A percentile compares a stretch with the other conserved stretches of the same genome.
These are phyloP conservation scores for Microplitis mediator DNA, from an alignment of 1,140 invertebrate genomes.

Conservation along the genomic window DNA sequence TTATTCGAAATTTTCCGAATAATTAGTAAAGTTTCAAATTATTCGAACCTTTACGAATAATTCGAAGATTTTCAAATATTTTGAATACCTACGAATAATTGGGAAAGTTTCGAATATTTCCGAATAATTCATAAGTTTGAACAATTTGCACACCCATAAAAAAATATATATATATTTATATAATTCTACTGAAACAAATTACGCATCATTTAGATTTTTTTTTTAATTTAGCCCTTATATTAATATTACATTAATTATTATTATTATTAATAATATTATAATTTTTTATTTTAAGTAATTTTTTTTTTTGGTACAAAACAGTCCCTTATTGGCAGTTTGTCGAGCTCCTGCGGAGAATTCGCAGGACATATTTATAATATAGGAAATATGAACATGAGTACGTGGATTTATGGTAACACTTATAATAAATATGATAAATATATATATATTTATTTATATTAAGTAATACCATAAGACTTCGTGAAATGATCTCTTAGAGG, in stretches of 20 bases:
- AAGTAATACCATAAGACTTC: conserved; percentile 14
- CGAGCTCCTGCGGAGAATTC: conserved; percentile 50
- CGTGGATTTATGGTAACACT: conserved; percentile 20
- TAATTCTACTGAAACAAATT: too few species aligned
- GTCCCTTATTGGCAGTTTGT: conserved; percentile 50
- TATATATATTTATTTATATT: too few species aligned
- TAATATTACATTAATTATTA: neutral
- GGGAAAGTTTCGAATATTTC: too few species aligned
- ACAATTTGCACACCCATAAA: too few species aligned
- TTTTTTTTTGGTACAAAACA: conserved; percentile 29
- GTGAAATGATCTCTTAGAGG: conserved; percentile 36
- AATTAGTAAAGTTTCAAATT: too few species aligned
- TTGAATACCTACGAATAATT: too few species aligned
- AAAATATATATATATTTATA: too few species aligned
- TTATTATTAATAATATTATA: conserved; percentile 10
- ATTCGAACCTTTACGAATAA: too few species aligned
- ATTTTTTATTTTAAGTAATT: neutral
- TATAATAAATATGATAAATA: neutral
- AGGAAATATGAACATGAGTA: conserved; percentile 36
- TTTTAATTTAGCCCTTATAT: neutral
- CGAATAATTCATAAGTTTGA: too few species aligned
- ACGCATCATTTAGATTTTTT: neutral
- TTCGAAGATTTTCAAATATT: too few species aligned
- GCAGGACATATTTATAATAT: conserved; percentile 49
- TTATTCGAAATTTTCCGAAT: too few species aligned